Conservation (phyloP, 2,888 invertebrate genomes). For the Alcis repandata region DNA sequence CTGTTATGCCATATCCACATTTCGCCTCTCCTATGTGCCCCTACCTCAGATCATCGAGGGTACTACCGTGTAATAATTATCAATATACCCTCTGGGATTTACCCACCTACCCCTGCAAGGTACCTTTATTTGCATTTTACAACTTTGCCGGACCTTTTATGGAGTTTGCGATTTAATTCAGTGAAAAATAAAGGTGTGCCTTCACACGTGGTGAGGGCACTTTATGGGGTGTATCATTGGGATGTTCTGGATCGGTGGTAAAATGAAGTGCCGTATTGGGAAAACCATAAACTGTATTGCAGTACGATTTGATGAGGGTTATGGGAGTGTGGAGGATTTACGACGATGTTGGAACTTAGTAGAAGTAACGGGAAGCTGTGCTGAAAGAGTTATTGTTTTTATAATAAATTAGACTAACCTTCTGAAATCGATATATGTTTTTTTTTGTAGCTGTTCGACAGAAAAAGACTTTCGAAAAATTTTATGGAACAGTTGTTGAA, state of each 20-base stretch:
- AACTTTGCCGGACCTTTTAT: conserved; percentile 61
- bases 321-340: neutral
- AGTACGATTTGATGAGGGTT: conserved; percentile 17
- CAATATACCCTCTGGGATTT: conserved; percentile 78
- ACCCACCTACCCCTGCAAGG: conserved; percentile 51
- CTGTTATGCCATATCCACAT: conserved; percentile 21
- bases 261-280: conserved; percentile 31
- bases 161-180: conserved; percentile 65
- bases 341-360: neutral
- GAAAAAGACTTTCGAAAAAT: too few species aligned
- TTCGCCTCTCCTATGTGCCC: conserved; percentile 1
- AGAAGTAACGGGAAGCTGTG: too few species aligned
- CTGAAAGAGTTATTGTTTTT: too few species aligned
- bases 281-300: conserved; percentile 14
- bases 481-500: neutral
- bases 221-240: conserved; percentile 36
- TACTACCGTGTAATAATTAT: conserved; percentile 82
- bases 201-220: conserved; percentile 51
- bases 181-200: conserved; percentile 58
- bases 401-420: too few species aligned
- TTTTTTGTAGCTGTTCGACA: too few species aligned
- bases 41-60: conserved; percentile 40
- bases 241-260: conserved; percentile 28
- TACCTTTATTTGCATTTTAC: conserved; percentile 74
- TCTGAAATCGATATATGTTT: too few species aligned